phyloP scores from a whole-genome alignment of 2,888 invertebrate genomes.

The Camponotus fellah region DNA sequence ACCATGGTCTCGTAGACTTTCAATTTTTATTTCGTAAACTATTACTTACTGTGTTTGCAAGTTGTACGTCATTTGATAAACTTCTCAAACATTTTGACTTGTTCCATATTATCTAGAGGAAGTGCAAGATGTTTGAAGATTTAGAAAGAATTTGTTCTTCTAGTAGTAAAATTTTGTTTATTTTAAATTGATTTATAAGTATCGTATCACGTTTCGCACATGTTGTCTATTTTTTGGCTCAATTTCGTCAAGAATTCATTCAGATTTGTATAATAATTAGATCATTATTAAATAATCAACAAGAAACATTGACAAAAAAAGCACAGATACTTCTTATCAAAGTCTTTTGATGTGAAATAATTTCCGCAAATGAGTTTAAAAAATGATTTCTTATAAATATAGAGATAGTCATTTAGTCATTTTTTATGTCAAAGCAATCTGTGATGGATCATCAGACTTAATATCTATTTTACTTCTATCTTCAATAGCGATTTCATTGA shows the following conservation, averaged over 20 bases:
- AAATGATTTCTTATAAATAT: not conserved
- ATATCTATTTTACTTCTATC: not conserved
- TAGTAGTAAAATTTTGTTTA: not conserved
- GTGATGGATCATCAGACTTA: not conserved
- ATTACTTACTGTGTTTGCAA: not conserved
- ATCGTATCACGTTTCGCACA: not conserved
- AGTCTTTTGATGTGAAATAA: not conserved
- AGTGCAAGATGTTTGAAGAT: constrained; percentile 4
- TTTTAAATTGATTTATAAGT: not conserved
- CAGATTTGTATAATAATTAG: not conserved
- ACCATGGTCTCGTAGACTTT: too few species aligned
- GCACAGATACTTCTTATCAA: not conserved
- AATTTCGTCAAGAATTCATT: not conserved
- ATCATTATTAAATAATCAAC: not conserved
- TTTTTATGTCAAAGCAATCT: not conserved
- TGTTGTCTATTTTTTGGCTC: not conserved
- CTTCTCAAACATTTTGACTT: not conserved
- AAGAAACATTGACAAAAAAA: not conserved
- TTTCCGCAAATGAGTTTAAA: not conserved
- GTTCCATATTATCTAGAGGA: not conserved
- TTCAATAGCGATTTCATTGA: not conserved
- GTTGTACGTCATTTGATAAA: not conserved
- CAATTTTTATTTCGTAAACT: too few species aligned
- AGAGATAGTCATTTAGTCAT: not conserved
- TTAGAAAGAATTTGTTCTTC: not conserved